These are phyloP conservation scores for Zaprionus gabonicus DNA, from an alignment of 1,140 invertebrate species.

Conservation along the genomic window DNA sequence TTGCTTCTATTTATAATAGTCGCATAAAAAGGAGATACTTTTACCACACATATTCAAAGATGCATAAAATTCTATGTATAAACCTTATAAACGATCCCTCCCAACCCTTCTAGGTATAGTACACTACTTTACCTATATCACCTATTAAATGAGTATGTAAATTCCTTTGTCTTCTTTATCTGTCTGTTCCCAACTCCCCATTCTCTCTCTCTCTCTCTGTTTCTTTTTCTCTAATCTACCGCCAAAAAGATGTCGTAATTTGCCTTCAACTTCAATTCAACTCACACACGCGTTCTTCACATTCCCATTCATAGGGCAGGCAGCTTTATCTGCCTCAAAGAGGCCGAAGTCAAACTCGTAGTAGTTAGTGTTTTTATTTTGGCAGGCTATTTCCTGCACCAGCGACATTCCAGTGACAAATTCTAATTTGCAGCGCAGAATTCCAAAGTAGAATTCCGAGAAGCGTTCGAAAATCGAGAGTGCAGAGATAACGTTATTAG, in stretches of 20 bases:
- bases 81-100: too few relatives aligned
- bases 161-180: neutral
- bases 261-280: conserved; percentile 14
- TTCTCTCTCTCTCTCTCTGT: neutral
- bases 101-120: too few relatives aligned
- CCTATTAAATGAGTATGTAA: neutral
- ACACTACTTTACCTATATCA: neutral
- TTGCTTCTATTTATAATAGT: too few relatives aligned
- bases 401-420: conserved; percentile 42
- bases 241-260: neutral
- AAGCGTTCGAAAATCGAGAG: conserved; percentile 34
- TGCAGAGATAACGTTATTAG: conserved; percentile 55
- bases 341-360: conserved; percentile 1
- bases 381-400: conserved; percentile 22
- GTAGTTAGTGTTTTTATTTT: neutral
- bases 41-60: too few relatives aligned
- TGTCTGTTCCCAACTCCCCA: too few relatives aligned
- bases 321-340: conserved; percentile 2
- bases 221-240: neutral
- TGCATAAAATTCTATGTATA: too few relatives aligned
- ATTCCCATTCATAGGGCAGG: conserved; percentile 20
- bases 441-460: conserved; percentile 23
- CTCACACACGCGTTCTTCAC: neutral
- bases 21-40: too few relatives aligned
- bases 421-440: conserved; percentile 45